Evolutionary conservation across 23 tunicate genomes (phyloP).

Genomic region (Clavelina lepadiformis): DNA sequence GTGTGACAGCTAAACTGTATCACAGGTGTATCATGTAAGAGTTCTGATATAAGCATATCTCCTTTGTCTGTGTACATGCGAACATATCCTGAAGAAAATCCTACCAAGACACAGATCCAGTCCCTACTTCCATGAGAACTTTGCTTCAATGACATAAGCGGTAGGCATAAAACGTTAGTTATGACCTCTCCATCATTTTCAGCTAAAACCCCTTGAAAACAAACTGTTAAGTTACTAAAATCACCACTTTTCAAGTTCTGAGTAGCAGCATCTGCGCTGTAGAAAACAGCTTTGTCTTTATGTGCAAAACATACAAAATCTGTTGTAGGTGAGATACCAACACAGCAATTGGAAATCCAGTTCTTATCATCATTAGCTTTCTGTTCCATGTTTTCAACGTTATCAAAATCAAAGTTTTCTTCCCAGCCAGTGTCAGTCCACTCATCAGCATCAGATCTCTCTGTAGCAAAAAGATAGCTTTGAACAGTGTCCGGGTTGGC

Average conservation of each 20-base stretch:
- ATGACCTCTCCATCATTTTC: conserved; percentile 20
- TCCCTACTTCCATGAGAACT: conserved; percentile 75
- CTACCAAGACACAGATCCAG: conserved; percentile 75
- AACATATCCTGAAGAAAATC: conserved; percentile 73
- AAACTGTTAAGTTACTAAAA: neutral
- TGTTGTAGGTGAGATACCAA: conserved; percentile 38
- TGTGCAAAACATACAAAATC: conserved; percentile 48
- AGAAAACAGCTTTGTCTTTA: conserved; percentile 48
- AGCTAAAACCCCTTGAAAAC: neutral
- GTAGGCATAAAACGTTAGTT: conserved; percentile 57
- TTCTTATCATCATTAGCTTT: no score
- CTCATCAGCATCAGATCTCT: conserved; percentile 3
- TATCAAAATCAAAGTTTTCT: conserved; percentile 1
- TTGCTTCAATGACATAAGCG: conserved; percentile 71
- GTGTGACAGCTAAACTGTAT: conserved; percentile 47
- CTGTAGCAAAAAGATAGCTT: conserved; percentile 3
- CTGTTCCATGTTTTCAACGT: conserved; percentile 1
- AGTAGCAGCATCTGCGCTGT: no score
- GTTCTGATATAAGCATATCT: conserved; percentile 43
- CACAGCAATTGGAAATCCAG: conserved; percentile 53
- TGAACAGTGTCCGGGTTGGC: neutral
- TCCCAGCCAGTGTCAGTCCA: no score
- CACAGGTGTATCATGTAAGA: conserved; percentile 54
- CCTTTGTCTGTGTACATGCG: conserved; percentile 89
- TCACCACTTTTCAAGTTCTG: neutral